Percentiles rank a stretch among this genome's conserved stretches.
Conservation (phyloP, 1,140 invertebrate species). For the Drosophila mayri region DNA sequence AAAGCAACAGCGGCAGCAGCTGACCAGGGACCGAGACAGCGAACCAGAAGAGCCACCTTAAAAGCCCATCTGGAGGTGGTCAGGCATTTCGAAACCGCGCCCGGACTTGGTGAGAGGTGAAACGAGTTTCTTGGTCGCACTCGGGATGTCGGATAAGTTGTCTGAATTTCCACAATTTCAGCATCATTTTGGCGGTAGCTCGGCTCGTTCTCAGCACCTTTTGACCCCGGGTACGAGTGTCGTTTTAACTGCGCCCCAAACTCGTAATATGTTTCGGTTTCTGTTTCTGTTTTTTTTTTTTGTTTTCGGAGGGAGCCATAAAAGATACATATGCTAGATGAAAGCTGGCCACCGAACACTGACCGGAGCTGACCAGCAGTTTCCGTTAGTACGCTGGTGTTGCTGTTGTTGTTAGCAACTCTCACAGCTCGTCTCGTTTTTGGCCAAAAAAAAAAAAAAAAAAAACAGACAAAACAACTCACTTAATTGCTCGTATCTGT, state of each 20-base stretch:
- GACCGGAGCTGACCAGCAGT: conserved; percentile 44
- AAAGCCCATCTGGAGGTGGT: neutral
- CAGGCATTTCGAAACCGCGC: conserved; percentile 4
- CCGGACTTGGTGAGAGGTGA: conserved; percentile 29
- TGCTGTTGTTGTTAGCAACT: conserved; percentile 2
- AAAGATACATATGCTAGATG: conserved; percentile 51
- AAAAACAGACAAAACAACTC: conserved; percentile 2
- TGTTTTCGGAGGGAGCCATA: conserved; percentile 15
- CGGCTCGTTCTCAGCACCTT: conserved; percentile 76
- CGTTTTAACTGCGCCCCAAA: conserved; percentile 67
- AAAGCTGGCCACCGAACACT: conserved; percentile 31
- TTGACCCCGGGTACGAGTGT: conserved; percentile 59
- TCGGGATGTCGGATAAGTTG: conserved; percentile 13
- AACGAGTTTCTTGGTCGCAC: conserved; percentile 19
- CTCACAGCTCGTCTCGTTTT: conserved; percentile 29
- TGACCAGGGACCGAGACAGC: neutral
- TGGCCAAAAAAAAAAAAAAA: neutral
- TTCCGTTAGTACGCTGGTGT: conserved; percentile 35
- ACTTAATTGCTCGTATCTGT: conserved; percentile 44
- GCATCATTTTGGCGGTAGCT: conserved; percentile 54
- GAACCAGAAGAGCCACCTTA: neutral
- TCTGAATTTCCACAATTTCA: conserved; percentile 60
- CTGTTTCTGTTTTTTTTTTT: neutral
- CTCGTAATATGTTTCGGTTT: conserved; percentile 56
- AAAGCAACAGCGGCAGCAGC: neutral